Conservation (phyloP, 2,888 invertebrate species). For the Hypsopygia costalis region DNA sequence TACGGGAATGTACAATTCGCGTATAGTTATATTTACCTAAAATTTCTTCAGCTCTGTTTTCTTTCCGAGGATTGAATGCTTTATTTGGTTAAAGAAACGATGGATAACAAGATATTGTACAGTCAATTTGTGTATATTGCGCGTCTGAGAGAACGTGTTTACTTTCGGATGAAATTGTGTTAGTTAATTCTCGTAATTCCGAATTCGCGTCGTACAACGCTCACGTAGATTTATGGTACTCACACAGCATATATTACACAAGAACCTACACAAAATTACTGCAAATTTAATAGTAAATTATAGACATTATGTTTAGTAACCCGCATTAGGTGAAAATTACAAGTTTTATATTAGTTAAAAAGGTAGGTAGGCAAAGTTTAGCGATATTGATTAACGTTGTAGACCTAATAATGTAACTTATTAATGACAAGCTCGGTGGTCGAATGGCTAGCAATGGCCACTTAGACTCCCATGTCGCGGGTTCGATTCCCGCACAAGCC, state of each 20-base stretch:
- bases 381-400: too few relatives aligned
- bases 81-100: slow-evolving; percentile 53
- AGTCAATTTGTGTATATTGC: slow-evolving; percentile 53
- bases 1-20: slow-evolving; percentile 44
- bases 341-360: too few relatives aligned
- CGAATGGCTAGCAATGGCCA: too few relatives aligned
- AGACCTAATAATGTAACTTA: too few relatives aligned
- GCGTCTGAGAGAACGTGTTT: slow-evolving; percentile 34
- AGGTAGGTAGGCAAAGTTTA: too few relatives aligned
- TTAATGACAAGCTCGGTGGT: too few relatives aligned
- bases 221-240: slow-evolving; percentile 4
- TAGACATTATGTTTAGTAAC: too few relatives aligned
- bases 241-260: not conserved
- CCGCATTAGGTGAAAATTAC: too few relatives aligned
- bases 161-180: slow-evolving; percentile 28
- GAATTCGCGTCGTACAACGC: slow-evolving; percentile 17
- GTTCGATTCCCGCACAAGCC: too few relatives aligned
- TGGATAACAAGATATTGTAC: slow-evolving; percentile 42
- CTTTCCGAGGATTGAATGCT: slow-evolving; percentile 40
- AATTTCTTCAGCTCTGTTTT: slow-evolving; percentile 49
- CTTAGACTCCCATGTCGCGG: too few relatives aligned
- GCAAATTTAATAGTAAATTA: too few relatives aligned
- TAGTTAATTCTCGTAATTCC: slow-evolving; percentile 23
- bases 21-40: slow-evolving; percentile 45
- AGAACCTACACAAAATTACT: too few relatives aligned